Evolutionary conservation across 2,113 vertebrate genomes (phyloP).

Genomic region (Phoxinus phoxinus): DNA sequence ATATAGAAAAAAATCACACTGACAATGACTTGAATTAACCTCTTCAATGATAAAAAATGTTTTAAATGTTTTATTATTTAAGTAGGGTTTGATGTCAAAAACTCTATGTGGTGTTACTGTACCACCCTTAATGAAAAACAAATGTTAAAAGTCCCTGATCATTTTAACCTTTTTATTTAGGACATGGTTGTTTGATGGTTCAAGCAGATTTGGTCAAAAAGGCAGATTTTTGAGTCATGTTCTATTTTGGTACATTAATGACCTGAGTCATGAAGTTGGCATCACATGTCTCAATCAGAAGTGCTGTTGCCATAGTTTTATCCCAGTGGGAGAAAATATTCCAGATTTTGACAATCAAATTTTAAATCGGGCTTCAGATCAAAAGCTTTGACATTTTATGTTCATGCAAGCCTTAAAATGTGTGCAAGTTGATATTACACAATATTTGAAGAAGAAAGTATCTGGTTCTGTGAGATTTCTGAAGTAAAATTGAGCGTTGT

Average conservation of each 20-base stretch:
- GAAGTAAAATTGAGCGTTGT: too few species aligned
- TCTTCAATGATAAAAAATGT: neutral
- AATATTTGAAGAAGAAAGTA: too few species aligned
- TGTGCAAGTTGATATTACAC: neutral
- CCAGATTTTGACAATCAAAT: neutral
- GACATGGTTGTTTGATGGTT: too few species aligned
- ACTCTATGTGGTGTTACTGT: neutral
- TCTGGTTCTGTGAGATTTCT: neutral
- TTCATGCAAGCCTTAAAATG: neutral
- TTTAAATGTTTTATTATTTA: too few species aligned
- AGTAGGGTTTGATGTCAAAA: too few species aligned
- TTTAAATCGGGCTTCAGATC: too few species aligned
- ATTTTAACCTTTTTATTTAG: too few species aligned
- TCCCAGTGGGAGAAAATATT: conserved; percentile 31
- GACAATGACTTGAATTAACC: neutral
- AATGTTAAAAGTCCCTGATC: too few species aligned
- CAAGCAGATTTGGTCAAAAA: too few species aligned
- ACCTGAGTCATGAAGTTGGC: neutral
- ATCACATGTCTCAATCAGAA: neutral
- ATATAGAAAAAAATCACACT: neutral
- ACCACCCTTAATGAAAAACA: neutral
- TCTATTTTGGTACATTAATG: neutral
- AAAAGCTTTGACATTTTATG: neutral
- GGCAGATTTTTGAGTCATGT: too few species aligned
- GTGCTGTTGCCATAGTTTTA: conserved; percentile 37